Conservation (phyloP, 1,140 invertebrate species). For the Drusus annulatus region DNA sequence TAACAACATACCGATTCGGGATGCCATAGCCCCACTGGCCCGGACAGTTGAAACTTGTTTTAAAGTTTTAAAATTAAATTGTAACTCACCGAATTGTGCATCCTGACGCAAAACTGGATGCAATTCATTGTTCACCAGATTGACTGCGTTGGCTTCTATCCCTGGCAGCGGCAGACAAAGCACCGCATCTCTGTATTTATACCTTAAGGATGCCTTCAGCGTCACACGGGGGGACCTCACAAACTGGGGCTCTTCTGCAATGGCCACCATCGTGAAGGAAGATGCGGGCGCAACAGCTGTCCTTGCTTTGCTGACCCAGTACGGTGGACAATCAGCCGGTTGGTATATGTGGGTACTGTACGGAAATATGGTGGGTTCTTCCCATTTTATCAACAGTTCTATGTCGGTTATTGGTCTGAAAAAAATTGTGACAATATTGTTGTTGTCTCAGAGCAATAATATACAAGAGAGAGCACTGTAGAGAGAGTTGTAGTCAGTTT, state of each 20-base stretch:
- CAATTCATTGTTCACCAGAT: conserved; percentile 31
- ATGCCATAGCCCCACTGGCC: too few species aligned
- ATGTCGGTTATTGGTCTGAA: conserved; percentile 45
- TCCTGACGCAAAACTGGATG: conserved; percentile 39
- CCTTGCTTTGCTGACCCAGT: conserved; percentile 34
- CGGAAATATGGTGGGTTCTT: conserved; percentile 5
- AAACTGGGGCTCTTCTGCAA: conserved; percentile 35
- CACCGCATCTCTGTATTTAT: conserved; percentile 9
- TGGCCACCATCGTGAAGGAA: conserved; percentile 16
- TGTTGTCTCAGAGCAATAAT: too few species aligned
- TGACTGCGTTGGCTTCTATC: conserved; percentile 30
- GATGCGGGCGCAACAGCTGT: background rate
- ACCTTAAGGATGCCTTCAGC: conserved; percentile 32
- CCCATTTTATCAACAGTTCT: conserved; percentile 40
- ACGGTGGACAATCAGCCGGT: conserved; percentile 13
- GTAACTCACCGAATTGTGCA: conserved; percentile 37
- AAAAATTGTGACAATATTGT: background rate
- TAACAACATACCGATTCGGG: too few species aligned
- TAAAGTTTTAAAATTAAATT: too few species aligned
- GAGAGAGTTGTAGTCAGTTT: too few species aligned
- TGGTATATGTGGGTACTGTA: conserved; percentile 26
- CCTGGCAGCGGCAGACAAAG: conserved; percentile 14
- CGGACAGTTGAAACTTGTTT: too few species aligned
- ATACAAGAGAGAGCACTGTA: too few species aligned
- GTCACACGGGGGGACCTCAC: background rate